Conservation (phyloP, 1,140 invertebrate species). For the Agrilus planipennis region DNA sequence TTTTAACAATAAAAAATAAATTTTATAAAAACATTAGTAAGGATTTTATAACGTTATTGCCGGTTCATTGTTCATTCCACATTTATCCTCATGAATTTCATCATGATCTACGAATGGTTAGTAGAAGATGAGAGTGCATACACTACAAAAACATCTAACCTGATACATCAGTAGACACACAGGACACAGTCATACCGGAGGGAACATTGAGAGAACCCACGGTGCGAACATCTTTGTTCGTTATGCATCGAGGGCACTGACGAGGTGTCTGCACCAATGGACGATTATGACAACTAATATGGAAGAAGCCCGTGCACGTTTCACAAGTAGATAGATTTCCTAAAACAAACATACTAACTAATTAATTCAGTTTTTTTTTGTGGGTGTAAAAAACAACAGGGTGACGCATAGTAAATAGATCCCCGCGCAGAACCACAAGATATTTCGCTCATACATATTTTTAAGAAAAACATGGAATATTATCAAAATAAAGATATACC, state of each 20-base stretch:
- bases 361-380: background rate
- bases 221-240: conserved; percentile 19
- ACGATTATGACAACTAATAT: conserved; percentile 39
- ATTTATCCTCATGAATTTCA: too few relatives aligned
- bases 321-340: conserved; percentile 38
- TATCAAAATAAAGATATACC: background rate
- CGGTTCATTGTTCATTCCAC: too few relatives aligned
- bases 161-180: conserved; percentile 21
- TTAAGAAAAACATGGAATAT: background rate
- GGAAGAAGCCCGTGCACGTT: conserved; percentile 38
- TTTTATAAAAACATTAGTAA: too few relatives aligned
- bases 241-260: conserved; percentile 28
- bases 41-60: too few relatives aligned
- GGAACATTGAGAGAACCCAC: conserved; percentile 20
- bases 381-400: too few relatives aligned
- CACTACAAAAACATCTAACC: conserved; percentile 19
- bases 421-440: too few relatives aligned
- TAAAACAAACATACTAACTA: conserved; percentile 18
- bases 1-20: conserved; percentile 7
- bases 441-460: too few relatives aligned
- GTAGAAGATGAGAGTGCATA: too few relatives aligned
- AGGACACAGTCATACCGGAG: conserved; percentile 25
- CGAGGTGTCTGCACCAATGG: conserved; percentile 25
- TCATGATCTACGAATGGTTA: too few relatives aligned
- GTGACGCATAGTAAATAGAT: too few relatives aligned